Percentiles rank a stretch among this genome's conserved stretches.
Evolutionary conservation across 2,888 invertebrate species (phyloP).

Genomic region (Eutolmus rufibarbis): DNA sequence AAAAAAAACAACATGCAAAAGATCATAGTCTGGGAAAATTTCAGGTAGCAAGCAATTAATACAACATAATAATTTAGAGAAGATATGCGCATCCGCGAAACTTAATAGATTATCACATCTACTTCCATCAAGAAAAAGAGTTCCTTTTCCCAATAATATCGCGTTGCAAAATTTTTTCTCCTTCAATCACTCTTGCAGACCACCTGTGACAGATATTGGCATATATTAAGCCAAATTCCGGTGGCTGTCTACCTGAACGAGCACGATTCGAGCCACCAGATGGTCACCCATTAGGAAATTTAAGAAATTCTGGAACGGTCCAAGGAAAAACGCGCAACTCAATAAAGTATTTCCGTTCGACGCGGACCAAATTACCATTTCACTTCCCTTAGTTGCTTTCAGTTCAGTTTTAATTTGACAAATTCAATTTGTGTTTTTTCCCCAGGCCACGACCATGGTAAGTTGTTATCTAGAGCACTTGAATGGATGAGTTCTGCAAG

Average conservation of each 20-base stretch:
- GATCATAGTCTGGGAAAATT: not conserved
- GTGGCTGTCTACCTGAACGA: constrained; percentile 26
- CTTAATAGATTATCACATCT: not conserved
- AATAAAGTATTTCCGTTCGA: not conserved
- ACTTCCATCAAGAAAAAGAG: not conserved
- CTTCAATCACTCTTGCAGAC: not conserved
- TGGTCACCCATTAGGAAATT: constrained; percentile 11
- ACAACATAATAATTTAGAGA: not conserved
- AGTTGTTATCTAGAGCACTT: not conserved
- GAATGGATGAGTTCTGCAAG: not conserved
- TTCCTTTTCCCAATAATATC: not conserved
- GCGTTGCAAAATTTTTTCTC: not conserved
- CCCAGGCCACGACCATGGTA: not conserved
- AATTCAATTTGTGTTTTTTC: not conserved
- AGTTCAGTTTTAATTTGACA: not conserved
- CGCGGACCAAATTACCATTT: not conserved
- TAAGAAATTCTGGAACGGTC: not conserved
- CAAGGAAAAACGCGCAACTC: not conserved
- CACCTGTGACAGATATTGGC: constrained; percentile 28
- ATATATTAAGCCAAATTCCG: constrained; percentile 26
- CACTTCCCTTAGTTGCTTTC: not conserved
- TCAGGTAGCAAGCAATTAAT: not conserved
- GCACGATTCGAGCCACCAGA: not conserved
- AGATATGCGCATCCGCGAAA: not conserved
- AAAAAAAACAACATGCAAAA: no score